Evolutionary conservation across 2,797 vertebrate species (phyloP).

Genomic region (Benthosema pterotum): DNA sequence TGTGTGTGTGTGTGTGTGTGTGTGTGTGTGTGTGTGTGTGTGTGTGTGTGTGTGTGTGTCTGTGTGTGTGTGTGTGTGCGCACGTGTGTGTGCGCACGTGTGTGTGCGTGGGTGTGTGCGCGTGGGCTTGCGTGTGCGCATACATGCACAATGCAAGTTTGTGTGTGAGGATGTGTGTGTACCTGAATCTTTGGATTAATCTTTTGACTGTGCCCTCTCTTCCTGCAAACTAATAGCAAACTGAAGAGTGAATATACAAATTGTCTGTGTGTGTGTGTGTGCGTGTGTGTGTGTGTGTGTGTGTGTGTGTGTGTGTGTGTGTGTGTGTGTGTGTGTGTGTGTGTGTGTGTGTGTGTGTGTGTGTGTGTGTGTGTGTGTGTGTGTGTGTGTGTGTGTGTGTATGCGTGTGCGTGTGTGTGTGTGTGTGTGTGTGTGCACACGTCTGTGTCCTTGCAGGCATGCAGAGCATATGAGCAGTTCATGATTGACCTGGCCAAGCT

Average conservation of each 20-base stretch:
- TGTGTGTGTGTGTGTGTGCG: constrained; percentile 1
- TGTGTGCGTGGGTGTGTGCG: not conserved
- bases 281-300: not conserved
- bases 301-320: not conserved
- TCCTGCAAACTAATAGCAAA: constrained; percentile 11
- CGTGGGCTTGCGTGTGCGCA: not conserved
- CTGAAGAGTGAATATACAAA: constrained; percentile 1
- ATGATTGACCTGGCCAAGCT: constrained; percentile 90
- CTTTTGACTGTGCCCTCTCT: constrained; percentile 9
- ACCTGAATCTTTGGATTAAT: constrained; percentile 25
- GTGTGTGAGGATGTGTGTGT: not conserved
- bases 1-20: constrained; percentile 7
- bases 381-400: not conserved
- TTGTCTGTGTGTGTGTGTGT: not conserved
- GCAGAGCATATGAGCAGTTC: constrained; percentile 89
- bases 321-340: not conserved
- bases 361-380: constrained; percentile 30
- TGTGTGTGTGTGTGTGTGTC: constrained; percentile 7
- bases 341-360: not conserved
- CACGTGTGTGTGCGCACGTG: not conserved
- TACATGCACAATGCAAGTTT: not conserved
- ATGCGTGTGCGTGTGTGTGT: not conserved
- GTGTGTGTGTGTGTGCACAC: constrained; percentile 28
- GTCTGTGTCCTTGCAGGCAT: constrained; percentile 79
- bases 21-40: constrained; percentile 15